These are phyloP conservation scores for Zaprionus ornatus DNA, from an alignment of 1,140 invertebrate genomes.

Conservation along the genomic window DNA sequence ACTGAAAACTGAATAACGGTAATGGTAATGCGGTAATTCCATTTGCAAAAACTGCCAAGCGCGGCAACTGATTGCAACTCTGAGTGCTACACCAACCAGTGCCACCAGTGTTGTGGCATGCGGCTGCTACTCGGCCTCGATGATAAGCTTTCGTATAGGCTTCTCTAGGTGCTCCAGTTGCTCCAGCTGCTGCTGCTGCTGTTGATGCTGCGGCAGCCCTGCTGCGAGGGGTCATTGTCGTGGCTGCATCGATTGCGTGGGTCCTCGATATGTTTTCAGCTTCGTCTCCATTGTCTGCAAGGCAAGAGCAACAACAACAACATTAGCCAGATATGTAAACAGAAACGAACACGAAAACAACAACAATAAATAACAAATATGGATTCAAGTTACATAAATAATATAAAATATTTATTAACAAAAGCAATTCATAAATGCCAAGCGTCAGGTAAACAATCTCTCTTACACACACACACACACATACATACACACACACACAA, in stretches of 20 bases:
- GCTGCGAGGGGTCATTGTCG: constrained; percentile 57
- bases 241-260: constrained; percentile 71
- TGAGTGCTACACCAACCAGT: constrained; percentile 25
- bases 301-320: constrained; percentile 5
- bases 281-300: constrained; percentile 83
- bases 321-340: constrained; percentile 14
- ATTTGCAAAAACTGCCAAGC: not conserved
- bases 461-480: not conserved
- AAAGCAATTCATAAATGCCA: constrained; percentile 68
- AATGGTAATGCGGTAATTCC: not conserved
- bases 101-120: constrained; percentile 19
- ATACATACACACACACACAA: not conserved
- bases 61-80: not conserved
- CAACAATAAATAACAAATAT: constrained; percentile 46
- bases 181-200: constrained; percentile 9
- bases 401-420: constrained; percentile 67
- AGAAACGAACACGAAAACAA: not conserved
- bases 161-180: constrained; percentile 14
- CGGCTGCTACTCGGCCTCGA: constrained; percentile 28
- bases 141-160: not conserved
- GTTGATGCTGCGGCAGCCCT: constrained; percentile 31
- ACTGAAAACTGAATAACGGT: constrained; percentile 9
- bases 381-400: constrained; percentile 48
- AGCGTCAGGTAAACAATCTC: constrained; percentile 41
- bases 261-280: constrained; percentile 80